A percentile compares a stretch with the other conserved stretches of the same genome.
Evolutionary conservation across 2,113 vertebrate species (phyloP).

Genomic region (Trinectes maculatus): DNA sequence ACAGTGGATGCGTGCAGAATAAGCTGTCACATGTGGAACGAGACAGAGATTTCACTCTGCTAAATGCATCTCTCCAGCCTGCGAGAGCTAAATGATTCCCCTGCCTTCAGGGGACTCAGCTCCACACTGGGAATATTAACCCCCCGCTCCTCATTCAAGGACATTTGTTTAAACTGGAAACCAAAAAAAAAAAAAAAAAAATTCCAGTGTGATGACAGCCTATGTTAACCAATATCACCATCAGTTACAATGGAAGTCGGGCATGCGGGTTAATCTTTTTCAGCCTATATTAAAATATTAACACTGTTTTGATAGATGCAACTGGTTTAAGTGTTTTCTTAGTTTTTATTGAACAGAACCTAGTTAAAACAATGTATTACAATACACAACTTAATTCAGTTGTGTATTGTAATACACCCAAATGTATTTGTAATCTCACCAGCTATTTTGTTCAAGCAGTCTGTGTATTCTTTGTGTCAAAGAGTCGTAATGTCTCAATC

Average conservation of each 20-base stretch:
- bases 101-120: slow-evolving; percentile 41
- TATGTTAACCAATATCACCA: slow-evolving; percentile 2
- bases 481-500: slow-evolving; percentile 22
- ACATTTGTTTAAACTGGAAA: slow-evolving; percentile 55
- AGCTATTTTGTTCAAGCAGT: slow-evolving; percentile 7
- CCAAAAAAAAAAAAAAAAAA: no score
- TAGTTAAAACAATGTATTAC: not conserved
- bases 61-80: slow-evolving; percentile 59
- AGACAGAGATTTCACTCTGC: slow-evolving; percentile 63
- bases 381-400: slow-evolving; percentile 1
- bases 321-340: not conserved
- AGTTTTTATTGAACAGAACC: no score
- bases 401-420: no score
- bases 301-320: not conserved
- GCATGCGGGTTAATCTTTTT: slow-evolving; percentile 1
- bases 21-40: slow-evolving; percentile 63
- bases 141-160: slow-evolving; percentile 58
- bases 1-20: slow-evolving; percentile 57
- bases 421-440: not conserved
- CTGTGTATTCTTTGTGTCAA: slow-evolving; percentile 21
- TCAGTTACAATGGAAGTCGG: slow-evolving; percentile 17
- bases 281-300: not conserved
- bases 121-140: slow-evolving; percentile 58
- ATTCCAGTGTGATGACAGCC: slow-evolving; percentile 9
- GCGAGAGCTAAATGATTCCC: slow-evolving; percentile 58